Conservation (phyloP, 2,113 vertebrate genomes). For the Oreochromis aureus region DNA sequence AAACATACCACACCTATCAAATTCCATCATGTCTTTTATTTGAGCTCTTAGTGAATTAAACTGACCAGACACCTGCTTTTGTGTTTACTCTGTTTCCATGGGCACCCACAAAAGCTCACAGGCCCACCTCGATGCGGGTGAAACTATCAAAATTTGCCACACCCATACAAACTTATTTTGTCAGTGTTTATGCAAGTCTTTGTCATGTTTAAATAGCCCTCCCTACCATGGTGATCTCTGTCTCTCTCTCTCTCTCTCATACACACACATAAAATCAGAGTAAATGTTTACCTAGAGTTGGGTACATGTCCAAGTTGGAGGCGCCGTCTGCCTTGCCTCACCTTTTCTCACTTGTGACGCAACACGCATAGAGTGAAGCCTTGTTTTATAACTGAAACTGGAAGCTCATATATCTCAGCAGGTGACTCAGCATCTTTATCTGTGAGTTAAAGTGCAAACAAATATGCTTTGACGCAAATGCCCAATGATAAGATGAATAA, state of each 20-base stretch:
- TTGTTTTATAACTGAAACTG: background rate
- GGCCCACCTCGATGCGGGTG: slow-evolving; percentile 19
- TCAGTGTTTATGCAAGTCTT: background rate
- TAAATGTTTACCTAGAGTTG: slow-evolving; percentile 29
- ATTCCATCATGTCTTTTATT: slow-evolving; percentile 44
- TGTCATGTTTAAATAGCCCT: background rate
- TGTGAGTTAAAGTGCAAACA: background rate
- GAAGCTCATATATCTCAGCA: background rate
- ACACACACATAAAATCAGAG: background rate
- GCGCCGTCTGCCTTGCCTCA: slow-evolving; percentile 16
- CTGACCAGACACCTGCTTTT: slow-evolving; percentile 40
- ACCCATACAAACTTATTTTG: background rate
- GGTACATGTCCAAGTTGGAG: slow-evolving; percentile 15
- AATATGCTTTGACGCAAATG: background rate
- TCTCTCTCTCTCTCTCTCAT: background rate
- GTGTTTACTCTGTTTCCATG: slow-evolving; percentile 54
- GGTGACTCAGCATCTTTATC: background rate
- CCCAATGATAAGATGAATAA: background rate
- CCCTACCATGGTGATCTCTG: background rate
- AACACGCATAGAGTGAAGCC: background rate
- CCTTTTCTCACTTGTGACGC: background rate
- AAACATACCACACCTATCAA: slow-evolving; percentile 36
- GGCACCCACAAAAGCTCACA: slow-evolving; percentile 21
- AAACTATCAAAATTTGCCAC: slow-evolving; percentile 27
- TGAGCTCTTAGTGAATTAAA: slow-evolving; percentile 20